Evolutionary conservation across 2,888 invertebrate species (phyloP).

Genomic region (Rhagonycha fulva): DNA sequence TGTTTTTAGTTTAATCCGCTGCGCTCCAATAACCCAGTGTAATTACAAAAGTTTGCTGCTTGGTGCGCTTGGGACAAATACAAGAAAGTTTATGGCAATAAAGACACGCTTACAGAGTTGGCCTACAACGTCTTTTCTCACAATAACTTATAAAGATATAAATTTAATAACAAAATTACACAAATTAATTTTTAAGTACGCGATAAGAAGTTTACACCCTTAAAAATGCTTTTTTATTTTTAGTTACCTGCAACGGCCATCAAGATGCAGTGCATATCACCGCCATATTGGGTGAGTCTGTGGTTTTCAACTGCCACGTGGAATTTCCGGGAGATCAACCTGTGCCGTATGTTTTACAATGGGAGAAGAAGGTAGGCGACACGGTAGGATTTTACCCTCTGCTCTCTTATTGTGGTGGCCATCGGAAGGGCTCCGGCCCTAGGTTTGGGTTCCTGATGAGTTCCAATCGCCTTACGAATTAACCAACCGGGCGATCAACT

Average conservation of each 20-base stretch:
- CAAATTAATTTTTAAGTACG: background rate
- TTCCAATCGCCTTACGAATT: background rate
- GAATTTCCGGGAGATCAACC: constrained; percentile 95
- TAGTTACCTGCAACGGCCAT: constrained; percentile 67
- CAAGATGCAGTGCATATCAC: constrained; percentile 96
- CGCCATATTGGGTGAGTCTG: constrained; percentile 95
- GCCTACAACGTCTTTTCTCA: constrained; percentile 7
- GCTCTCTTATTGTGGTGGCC: constrained; percentile 53
- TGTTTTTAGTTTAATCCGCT: constrained; percentile 25
- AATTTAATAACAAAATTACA: background rate
- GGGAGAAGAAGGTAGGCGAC: constrained; percentile 99
- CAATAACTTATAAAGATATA: constrained; percentile 5
- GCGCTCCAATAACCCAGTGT: constrained; percentile 35
- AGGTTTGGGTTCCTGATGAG: constrained; percentile 38
- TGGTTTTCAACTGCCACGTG: constrained; percentile 97
- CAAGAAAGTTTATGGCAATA: constrained; percentile 23
- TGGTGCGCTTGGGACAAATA: constrained; percentile 27
- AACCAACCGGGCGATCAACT: background rate
- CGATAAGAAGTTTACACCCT: background rate
- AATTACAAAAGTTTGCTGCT: constrained; percentile 35
- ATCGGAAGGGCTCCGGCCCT: constrained; percentile 33
- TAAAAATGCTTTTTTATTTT: constrained; percentile 36
- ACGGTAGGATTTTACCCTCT: constrained; percentile 82
- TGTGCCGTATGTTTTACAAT: constrained; percentile 97
- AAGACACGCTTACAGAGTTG: constrained; percentile 15